Base-by-base conservation (phyloP, 2,113 vertebrate species). In the Tylochromis polylepis region DNA sequence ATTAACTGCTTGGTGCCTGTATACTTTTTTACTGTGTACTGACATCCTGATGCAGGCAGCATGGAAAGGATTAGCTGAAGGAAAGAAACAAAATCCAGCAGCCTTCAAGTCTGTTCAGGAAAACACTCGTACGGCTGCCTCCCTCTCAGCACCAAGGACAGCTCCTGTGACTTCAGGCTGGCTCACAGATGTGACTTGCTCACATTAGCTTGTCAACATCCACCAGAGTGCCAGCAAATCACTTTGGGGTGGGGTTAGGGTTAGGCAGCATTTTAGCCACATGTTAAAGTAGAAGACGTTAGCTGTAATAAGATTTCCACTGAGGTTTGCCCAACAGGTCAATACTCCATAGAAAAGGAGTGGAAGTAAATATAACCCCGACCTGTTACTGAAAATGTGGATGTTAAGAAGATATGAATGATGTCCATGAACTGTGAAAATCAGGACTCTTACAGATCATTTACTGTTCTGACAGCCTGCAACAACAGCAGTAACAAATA, bases 141-240 rank as follows among this genome's bases (percentile, higher is more conserved):
- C 22, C 7, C 65, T 60, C 57, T 79, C 57, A 79, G 83, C 78
- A 77, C 65, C 78, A 57, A n/a, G 84, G 60, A 89, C 82, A 20
- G 51, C 36, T 20, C 16, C 36, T 53, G 72, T 36, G 70, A 0
- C 15, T 62, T 29, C 77, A 34, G 43, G 29, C 82, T 6, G 36
- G 14, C 27, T 59, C 22, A 22, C 60, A 43, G 27, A 38, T 11
- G 53, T 36, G 51, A 79, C 20, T 51, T 20, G 24, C 43, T 49
- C 41, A 51, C 70, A 29, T 75, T 31, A 75, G 24, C 70, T 15
- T 75, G 24, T 49, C 24, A 49, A 20, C 67, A 75, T 49, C 41
- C 15, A 75, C 65, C 70, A 8, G 41, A 46, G 41, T 49, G 67
- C 43, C 43, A 75, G 43, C 70, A 75, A 51, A 75, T 18, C 2